Conservation (phyloP, 2,113 vertebrate genomes). For the Brienomyrus brachyistius region DNA sequence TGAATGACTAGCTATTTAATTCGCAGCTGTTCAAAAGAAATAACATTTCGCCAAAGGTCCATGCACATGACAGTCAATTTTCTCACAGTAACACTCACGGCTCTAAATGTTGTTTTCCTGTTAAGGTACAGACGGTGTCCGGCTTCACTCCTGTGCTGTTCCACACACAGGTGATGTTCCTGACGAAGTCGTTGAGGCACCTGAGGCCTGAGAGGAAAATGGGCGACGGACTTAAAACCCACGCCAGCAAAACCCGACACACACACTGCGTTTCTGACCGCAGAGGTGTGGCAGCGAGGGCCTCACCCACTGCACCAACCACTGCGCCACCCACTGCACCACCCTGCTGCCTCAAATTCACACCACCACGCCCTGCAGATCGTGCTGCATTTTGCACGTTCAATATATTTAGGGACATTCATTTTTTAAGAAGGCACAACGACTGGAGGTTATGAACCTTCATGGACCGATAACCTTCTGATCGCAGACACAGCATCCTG, state of each 20-base stretch:
- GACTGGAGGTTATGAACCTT: neutral
- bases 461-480: neutral
- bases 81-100: neutral
- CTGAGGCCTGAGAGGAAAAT: neutral
- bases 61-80: neutral
- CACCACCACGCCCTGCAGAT: neutral
- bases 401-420: neutral
- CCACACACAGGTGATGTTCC: slow-evolving; percentile 47
- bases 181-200: slow-evolving; percentile 42
- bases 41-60: neutral
- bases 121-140: slow-evolving; percentile 33
- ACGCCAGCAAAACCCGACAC: neutral
- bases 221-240: neutral
- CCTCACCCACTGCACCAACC: neutral
- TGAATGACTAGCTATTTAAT: neutral
- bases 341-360: neutral
- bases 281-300: neutral
- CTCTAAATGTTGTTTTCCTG: neutral
- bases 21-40: neutral
- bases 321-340: neutral
- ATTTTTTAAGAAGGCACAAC: neutral
- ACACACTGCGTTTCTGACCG: neutral
- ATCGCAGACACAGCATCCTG: neutral
- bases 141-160: neutral
- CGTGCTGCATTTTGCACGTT: neutral